phyloP scores from a whole-genome alignment of 2,113 vertebrate species.

The Takifugu bimaculatus region DNA sequence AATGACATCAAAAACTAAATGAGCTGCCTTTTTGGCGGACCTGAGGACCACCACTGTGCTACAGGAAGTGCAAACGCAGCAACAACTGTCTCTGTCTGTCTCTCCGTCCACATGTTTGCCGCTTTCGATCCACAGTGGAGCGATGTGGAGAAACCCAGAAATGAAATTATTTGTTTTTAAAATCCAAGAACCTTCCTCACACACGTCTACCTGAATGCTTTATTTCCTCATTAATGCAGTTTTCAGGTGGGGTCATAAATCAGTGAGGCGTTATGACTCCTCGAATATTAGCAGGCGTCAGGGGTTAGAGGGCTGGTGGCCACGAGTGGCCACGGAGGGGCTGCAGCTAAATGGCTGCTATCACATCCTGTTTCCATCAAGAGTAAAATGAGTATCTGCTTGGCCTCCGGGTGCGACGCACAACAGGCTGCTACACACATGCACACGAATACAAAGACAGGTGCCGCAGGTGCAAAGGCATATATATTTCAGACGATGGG shows the following conservation, averaged over 20 bases:
- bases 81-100: too few relatives aligned
- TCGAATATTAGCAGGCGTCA: slow-evolving; percentile 7
- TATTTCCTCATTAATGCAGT: neutral
- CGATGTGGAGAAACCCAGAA: neutral
- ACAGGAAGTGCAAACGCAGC: too few relatives aligned
- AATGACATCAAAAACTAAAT: slow-evolving; percentile 10
- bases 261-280: slow-evolving; percentile 54
- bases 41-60: too few relatives aligned
- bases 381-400: slow-evolving; percentile 35
- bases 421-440: neutral
- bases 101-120: too few relatives aligned
- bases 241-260: slow-evolving; percentile 66
- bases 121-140: too few relatives aligned
- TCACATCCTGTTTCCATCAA: slow-evolving; percentile 34
- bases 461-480: neutral
- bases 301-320: slow-evolving; percentile 12
- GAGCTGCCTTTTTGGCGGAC: too few relatives aligned
- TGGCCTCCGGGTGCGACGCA: slow-evolving; percentile 16
- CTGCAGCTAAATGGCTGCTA: slow-evolving; percentile 34
- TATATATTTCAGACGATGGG: neutral
- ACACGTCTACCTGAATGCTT: neutral
- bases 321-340: neutral
- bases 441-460: neutral
- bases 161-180: neutral
- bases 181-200: neutral